Conservation (phyloP, 2,888 invertebrate genomes). For the Euproctis similis region DNA sequence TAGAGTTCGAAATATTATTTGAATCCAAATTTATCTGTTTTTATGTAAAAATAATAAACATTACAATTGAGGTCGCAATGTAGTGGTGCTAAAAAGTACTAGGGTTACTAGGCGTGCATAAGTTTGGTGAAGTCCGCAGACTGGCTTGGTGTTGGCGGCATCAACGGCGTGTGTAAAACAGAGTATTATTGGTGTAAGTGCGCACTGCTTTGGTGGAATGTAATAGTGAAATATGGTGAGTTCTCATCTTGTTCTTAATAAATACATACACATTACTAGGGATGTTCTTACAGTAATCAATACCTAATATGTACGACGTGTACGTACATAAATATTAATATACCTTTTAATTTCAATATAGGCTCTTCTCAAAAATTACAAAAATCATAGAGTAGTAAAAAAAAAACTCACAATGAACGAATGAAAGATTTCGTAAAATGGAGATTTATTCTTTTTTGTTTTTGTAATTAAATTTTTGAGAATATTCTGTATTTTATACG, state of each 20-base stretch:
- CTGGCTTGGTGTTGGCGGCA: slow-evolving; percentile 68
- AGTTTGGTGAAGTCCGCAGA: slow-evolving; percentile 69
- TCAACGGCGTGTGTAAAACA: slow-evolving; percentile 64
- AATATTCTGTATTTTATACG: too few relatives aligned
- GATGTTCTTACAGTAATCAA: slow-evolving; percentile 16
- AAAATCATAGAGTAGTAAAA: too few relatives aligned
- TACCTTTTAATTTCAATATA: too few relatives aligned
- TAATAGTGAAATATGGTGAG: slow-evolving; percentile 71
- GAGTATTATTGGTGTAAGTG: slow-evolving; percentile 71
- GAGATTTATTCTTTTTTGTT: too few relatives aligned
- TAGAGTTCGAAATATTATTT: neutral
- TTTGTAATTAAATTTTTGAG: too few relatives aligned
- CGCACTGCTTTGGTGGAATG: slow-evolving; percentile 75
- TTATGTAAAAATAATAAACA: too few relatives aligned
- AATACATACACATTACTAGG: slow-evolving; percentile 30
- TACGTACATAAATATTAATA: too few relatives aligned
- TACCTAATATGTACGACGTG: too few relatives aligned
- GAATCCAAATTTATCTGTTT: neutral
- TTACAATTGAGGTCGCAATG: slow-evolving; percentile 52
- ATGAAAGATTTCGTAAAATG: too few relatives aligned
- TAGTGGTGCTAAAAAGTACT: slow-evolving; percentile 48
- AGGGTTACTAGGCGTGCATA: slow-evolving; percentile 68
- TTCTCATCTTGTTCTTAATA: slow-evolving; percentile 70
- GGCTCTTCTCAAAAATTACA: too few relatives aligned
- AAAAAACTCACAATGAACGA: too few relatives aligned